A percentile compares a stretch with the other conserved stretches of the same genome.
phyloP scores from a whole-genome alignment of 2,113 vertebrate species.

The Labeo rohita region DNA sequence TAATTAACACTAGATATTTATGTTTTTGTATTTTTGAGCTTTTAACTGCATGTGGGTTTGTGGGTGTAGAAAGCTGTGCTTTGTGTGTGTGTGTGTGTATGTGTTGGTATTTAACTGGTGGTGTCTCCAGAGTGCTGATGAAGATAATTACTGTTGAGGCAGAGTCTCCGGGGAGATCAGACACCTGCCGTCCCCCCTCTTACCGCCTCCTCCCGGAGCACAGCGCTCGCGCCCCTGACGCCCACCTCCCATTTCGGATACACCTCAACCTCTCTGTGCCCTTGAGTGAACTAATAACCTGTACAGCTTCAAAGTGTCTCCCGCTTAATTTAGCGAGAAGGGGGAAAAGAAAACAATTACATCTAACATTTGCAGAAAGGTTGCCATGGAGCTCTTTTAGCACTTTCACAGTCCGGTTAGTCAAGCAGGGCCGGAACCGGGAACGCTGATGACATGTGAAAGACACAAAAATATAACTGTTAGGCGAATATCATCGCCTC shows the following conservation, averaged over 20 bases:
- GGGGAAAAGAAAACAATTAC: conserved; percentile 14
- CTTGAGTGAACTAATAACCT: conserved; percentile 29
- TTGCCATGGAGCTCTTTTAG: conserved; percentile 14
- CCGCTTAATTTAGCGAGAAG: conserved; percentile 36
- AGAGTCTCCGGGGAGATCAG: conserved; percentile 64
- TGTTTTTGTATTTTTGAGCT: conserved; percentile 31
- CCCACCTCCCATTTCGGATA: background rate
- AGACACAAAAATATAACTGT: background rate
- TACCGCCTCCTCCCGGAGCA: conserved; percentile 46
- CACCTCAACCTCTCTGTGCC: background rate
- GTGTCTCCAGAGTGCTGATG: conserved; percentile 69
- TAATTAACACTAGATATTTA: background rate
- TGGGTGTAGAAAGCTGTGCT: background rate
- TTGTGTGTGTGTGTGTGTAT: background rate
- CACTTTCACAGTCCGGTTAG: conserved; percentile 23
- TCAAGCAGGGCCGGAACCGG: background rate
- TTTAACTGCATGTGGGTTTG: conserved; percentile 29
- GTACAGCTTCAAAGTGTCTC: background rate
- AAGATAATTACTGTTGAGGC: conserved; percentile 77
- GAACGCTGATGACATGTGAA: background rate
- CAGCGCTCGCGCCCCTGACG: conserved; percentile 29
- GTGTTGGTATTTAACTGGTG: conserved; percentile 58
- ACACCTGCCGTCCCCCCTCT: conserved; percentile 60
- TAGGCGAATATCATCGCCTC: background rate
- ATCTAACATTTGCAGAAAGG: conserved; percentile 21